Evolutionary conservation across 2,797 vertebrate genomes (phyloP), one percentile per base, ranked within the genome.

Genomic region (Mallotus villosus): DNA sequence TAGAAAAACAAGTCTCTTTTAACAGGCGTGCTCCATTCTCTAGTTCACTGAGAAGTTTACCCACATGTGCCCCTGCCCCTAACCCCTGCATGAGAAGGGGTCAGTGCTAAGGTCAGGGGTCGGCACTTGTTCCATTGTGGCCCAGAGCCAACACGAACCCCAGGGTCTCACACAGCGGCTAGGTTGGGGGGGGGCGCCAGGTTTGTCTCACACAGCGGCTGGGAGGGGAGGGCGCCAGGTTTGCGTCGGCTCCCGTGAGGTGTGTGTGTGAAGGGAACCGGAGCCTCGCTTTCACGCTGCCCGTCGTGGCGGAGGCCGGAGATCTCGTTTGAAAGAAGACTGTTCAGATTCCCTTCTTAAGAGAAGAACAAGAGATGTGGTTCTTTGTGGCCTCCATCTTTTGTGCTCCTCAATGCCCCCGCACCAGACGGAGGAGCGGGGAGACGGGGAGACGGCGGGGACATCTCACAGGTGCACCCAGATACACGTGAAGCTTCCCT

Each of bases 11-110:
- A 84, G 76, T 88, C 80, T 88, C 77, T 79, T 92, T 92, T 92
- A 91, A 90, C 88, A 90, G 91, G 90, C 58, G 89, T 86, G 90
- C 89, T 89, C 84, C 90, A 77, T 85, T 93, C 91, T 91, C 81
- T 82, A 84, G 85, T 89, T 87, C 84, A 74, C 83, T 78, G 78
- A 81, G 88, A 93, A 93, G 92, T 93, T 93, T 93, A 94, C 91
- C 88, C 91, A 93, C 92, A 93, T 93, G 92, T 93, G 92, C 93
- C 89, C 89, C 87, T 81, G 87, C 82, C 84, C 91, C 88, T 92
- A 89, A 92, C 90, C 91, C 85, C 84, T 91, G 89, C 80, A 88
- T 90, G 89, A 89, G 90, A 88, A 76, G 51, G 84, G 91, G 92
- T 92, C 92, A 91, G 68, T 65, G 74, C 75, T 81, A 84, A 85